Base-by-base conservation (phyloP, 1,140 invertebrate species). In the Patella vulgata region DNA sequence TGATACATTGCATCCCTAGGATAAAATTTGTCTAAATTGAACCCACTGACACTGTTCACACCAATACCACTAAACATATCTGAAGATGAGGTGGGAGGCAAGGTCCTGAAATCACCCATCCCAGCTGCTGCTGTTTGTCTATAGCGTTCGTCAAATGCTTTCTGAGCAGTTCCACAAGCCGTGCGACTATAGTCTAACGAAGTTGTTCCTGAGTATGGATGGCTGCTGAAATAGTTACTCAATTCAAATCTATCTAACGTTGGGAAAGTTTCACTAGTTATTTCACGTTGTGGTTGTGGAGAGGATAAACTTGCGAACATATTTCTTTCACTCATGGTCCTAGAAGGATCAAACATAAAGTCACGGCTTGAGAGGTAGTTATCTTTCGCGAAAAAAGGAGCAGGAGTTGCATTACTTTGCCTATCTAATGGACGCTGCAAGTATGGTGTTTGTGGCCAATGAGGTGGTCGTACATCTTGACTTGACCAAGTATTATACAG, bases 141-240 rank as follows among this genome's bases (percentile, higher is more conserved):
- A 51, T 79, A 81, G n/a, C 77, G 59, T 28, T 81, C 79, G 62
- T 81, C 79, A 50, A 79, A 76, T 27, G 77, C 66, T 68, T 81
- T 81, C 30, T 77, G 71, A 31, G 74, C 56, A 11, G 71, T 65
- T 19, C 72, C 65, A 58, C 70, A 66, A 9, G 73, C 63, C 40
- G 75, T 57, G 23, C 75, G 63, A 33, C 69, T 73, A 56, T 81
- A 81, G 48, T 81, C 79, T 46, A 72, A 63, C 27, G 70, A 61
- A 19, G 75, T 59, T 36, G 77, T 59, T 23, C 70, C 70, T n/a
- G 71, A 67, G 58, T 78, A 80, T 30, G 71, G 68, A 59, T 77
- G 74, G 53, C 73, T 76, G 44, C 75, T 70, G 55, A 81, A 78
- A 51, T 79, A 81, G 46, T 70, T 72, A 43, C 75, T 68, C 39